Evolutionary conservation across 2,888 invertebrate species (phyloP).

Genomic region (Microctonus brassicae): DNA sequence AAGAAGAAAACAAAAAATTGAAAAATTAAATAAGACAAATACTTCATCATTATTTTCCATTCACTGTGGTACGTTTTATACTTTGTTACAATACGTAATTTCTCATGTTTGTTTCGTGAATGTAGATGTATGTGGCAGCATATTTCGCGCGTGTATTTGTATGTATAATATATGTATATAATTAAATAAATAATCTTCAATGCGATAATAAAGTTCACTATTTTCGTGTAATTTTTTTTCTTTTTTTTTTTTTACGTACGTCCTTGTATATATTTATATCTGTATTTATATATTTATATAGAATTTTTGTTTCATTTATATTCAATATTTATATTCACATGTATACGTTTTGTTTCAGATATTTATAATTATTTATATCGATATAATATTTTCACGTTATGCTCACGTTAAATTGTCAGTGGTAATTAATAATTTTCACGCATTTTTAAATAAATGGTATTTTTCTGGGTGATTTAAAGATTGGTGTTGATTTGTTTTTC

Average conservation of each 20-base stretch:
- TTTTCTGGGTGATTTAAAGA: conserved; percentile 14
- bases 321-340: conserved; percentile 55
- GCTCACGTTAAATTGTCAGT: conserved; percentile 57
- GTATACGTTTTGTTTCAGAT: conserved; percentile 49
- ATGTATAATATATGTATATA: conserved; percentile 49
- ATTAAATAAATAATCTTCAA: conserved; percentile 69
- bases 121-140: conserved; percentile 39
- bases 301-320: conserved; percentile 47
- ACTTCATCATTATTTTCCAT: neutral
- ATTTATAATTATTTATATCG: conserved; percentile 58
- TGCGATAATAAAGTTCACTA: conserved; percentile 66
- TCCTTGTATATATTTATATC: conserved; percentile 52
- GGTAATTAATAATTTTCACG: conserved; percentile 58
- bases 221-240: conserved; percentile 50
- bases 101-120: neutral
- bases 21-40: no score
- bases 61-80: neutral
- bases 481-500: neutral
- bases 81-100: conserved; percentile 38
- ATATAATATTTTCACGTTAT: conserved; percentile 56
- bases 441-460: conserved; percentile 7
- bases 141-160: conserved; percentile 37
- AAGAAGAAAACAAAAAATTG: conserved; percentile 9
- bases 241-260: conserved; percentile 27
- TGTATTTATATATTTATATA: conserved; percentile 57